These are phyloP conservation scores for Tetrapedia diversipes DNA, from an alignment of 2,888 invertebrate genomes.

Conservation along the genomic window DNA sequence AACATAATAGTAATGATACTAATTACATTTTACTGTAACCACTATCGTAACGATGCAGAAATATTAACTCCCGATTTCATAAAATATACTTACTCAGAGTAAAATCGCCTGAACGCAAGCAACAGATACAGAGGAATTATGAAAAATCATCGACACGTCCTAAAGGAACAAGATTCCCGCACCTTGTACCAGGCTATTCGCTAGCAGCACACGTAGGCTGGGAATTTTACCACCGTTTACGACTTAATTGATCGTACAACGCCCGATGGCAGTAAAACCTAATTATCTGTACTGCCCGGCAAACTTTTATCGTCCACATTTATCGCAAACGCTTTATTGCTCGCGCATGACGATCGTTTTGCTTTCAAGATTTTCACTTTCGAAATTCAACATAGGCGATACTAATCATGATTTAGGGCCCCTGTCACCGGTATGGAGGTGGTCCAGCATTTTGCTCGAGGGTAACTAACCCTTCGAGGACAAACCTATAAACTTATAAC, in stretches of 20 bases:
- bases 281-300: slow-evolving; percentile 1
- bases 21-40: no score
- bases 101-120: not conserved
- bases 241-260: slow-evolving; percentile 1
- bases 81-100: not conserved
- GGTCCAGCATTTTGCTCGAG: slow-evolving; percentile 1
- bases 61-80: not conserved
- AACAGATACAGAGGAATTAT: not conserved
- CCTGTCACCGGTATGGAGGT: not conserved
- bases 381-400: not conserved
- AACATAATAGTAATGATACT: no score
- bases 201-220: not conserved
- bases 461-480: no score
- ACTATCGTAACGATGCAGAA: no score
- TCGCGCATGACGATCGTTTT: not conserved
- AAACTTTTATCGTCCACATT: slow-evolving; percentile 14
- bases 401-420: not conserved
- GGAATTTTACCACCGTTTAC: slow-evolving; percentile 7
- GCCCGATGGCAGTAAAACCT: slow-evolving; percentile 3
- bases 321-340: not conserved
- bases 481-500: no score
- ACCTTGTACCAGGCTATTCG: not conserved
- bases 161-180: not conserved
- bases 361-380: not conserved
- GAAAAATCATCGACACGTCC: not conserved